Percentiles rank a stretch among this genome's conserved stretches.
Conservation (phyloP, 2,888 invertebrate genomes). For the Mythimna ferrago region DNA sequence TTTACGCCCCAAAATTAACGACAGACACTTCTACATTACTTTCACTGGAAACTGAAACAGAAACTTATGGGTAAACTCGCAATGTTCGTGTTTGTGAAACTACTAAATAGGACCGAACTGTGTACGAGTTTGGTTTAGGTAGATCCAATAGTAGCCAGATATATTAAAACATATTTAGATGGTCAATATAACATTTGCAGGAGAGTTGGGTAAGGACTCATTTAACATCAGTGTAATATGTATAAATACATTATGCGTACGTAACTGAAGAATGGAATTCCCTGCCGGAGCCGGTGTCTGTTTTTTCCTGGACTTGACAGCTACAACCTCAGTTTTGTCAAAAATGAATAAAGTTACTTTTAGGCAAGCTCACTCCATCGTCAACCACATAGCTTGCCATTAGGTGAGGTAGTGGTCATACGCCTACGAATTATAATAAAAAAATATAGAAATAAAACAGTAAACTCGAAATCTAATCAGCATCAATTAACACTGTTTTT, state of each 20-base stretch:
- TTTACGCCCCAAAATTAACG: slow-evolving; percentile 50
- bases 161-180: slow-evolving; percentile 65
- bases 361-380: no score
- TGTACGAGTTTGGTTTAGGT: no score
- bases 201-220: slow-evolving; percentile 45
- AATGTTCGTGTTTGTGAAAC: slow-evolving; percentile 20
- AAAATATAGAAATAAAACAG: slow-evolving; percentile 10
- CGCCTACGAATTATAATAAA: no score
- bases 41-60: slow-evolving; percentile 18
- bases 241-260: slow-evolving; percentile 24
- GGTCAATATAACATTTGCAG: slow-evolving; percentile 69
- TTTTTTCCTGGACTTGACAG: no score
- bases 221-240: slow-evolving; percentile 35
- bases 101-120: neutral
- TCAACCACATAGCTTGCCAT: no score
- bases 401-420: no score
- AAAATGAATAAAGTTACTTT: no score
- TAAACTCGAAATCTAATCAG: slow-evolving; percentile 31
- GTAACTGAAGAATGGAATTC: no score
- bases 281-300: no score
- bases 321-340: no score
- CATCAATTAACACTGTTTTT: slow-evolving; percentile 23
- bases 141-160: no score
- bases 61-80: slow-evolving; percentile 9
- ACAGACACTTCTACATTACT: slow-evolving; percentile 15